phyloP scores from a whole-genome alignment of 2,797 vertebrate species.

The Myotis findleyi region DNA sequence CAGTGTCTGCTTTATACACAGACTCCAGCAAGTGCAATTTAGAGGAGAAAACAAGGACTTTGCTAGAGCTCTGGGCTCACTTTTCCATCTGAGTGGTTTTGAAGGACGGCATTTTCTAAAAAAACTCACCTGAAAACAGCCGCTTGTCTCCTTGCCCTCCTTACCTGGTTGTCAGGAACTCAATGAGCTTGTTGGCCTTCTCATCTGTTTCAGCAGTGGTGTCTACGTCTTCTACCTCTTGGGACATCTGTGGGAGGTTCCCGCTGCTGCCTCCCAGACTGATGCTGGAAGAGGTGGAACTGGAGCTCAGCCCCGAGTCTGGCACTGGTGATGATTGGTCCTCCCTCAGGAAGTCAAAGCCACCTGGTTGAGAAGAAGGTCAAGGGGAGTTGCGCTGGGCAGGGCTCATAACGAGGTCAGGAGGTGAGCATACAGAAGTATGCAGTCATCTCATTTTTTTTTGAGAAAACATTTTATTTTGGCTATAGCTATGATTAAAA shows the following conservation, averaged over 20 bases:
- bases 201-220: slow-evolving; percentile 92
- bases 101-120: slow-evolving; percentile 11
- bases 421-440: neutral
- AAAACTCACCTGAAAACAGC: neutral
- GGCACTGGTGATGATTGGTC: slow-evolving; percentile 95
- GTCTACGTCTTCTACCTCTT: slow-evolving; percentile 95
- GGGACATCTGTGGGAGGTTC: slow-evolving; percentile 96
- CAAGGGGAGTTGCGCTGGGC: slow-evolving; percentile 66
- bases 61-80: neutral
- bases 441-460: neutral
- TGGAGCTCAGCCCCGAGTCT: slow-evolving; percentile 97
- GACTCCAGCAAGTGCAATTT: neutral
- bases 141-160: slow-evolving; percentile 9
- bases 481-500: neutral
- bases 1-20: slow-evolving; percentile 24
- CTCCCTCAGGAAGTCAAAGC: slow-evolving; percentile 97
- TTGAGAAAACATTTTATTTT: neutral
- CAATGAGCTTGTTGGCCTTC: slow-evolving; percentile 99
- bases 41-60: slow-evolving; percentile 46
- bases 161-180: slow-evolving; percentile 99
- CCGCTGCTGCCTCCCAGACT: slow-evolving; percentile 96
- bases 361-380: slow-evolving; percentile 88
- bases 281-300: slow-evolving; percentile 97
- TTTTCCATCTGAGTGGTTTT: slow-evolving; percentile 29
- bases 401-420: neutral